phyloP scores from a whole-genome alignment of 2,113 vertebrate genomes.

The Piaya cayana region DNA sequence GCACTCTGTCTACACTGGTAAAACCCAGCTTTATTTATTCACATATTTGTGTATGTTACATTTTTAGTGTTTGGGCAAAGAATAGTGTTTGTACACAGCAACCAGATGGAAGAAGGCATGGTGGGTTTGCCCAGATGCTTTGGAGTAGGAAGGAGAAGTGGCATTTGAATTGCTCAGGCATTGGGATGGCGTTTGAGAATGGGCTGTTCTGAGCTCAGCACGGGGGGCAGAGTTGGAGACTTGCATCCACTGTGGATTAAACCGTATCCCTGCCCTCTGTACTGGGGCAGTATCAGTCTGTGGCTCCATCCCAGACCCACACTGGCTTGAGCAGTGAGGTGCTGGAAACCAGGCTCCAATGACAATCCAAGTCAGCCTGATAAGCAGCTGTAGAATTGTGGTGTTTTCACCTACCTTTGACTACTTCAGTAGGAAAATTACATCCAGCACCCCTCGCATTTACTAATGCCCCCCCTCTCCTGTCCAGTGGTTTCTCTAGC shows the following conservation, averaged over 20 bases:
- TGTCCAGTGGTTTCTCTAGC: not conserved
- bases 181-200: not conserved
- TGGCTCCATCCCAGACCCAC: not conserved
- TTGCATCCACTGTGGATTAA: not conserved
- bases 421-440: not conserved
- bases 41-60: not conserved
- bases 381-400: not conserved
- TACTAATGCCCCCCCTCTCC: not conserved
- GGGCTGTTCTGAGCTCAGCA: not conserved
- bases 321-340: not conserved
- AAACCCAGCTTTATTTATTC: not conserved
- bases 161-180: not conserved
- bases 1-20: not conserved
- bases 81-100: not conserved
- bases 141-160: not conserved
- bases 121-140: not conserved
- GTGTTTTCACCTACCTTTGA: not conserved
- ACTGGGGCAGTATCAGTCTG: accelerated
- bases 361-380: not conserved
- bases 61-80: not conserved
- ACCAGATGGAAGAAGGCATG: not conserved
- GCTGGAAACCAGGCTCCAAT: not conserved
- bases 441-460: not conserved
- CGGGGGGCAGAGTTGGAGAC: not conserved
- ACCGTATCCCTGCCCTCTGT: not conserved